Base-by-base conservation (phyloP, 2,888 invertebrate genomes). In the Andrena camellia region DNA sequence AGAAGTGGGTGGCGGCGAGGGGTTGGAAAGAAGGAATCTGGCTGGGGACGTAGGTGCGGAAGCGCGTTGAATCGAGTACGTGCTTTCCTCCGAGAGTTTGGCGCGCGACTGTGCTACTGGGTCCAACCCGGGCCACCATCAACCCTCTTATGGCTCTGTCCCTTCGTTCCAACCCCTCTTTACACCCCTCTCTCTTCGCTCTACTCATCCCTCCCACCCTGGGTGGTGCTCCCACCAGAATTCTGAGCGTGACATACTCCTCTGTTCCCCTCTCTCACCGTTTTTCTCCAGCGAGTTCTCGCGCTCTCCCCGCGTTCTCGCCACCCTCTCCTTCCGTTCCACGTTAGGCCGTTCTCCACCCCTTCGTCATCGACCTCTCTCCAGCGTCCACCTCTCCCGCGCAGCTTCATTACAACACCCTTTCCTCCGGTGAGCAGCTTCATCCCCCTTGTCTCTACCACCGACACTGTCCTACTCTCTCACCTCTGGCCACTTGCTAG, bases 21-120 rank as follows among this genome's bases (percentile, higher is more conserved):
- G 57, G 23, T n/a, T n/a, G 1, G 2, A 8, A 52, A 57, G n/a
- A 31, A 54, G 35, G 60, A 67, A 52, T 81, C 68, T 69, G 72
- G 74, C 26, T 78, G 67, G 70, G 42, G 71, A 68, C 71, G 31
- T 63, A 70, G 84, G 74, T 86, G 83, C 78, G 80, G 79, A 79
- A 87, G 86, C 87, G 84, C 80, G 82, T 84, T 80, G 63, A 83
- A 81, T 81, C 77, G 83, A 78, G 86, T 89, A 90, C 91, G 91
- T 93, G 91, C 86, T 91, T 88, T 90, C 91, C 90, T 91, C 88
- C 90, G 91, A 89, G 90, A 91, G 92, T 92, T 92, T 90, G 93
- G 90, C 94, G 93, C 94, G 93, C 93, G 93, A 94, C 94, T 94
- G 93, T 93, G 91, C 91, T 91, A 92, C 93, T 92, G 89, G 91